Evolutionary conservation across 2,888 invertebrate genomes (phyloP).

Genomic region (Spodoptera littoralis): DNA sequence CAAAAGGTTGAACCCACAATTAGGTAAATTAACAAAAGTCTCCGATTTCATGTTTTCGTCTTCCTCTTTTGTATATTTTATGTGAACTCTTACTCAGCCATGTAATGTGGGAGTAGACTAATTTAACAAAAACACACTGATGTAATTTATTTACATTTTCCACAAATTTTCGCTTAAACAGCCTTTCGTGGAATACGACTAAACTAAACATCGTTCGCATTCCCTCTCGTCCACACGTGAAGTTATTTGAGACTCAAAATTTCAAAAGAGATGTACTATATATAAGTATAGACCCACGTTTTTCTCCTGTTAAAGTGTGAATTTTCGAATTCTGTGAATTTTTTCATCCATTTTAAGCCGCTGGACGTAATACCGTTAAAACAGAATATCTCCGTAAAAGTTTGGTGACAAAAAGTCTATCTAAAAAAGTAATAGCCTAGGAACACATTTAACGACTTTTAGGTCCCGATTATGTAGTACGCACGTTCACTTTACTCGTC

Average conservation of each 20-base stretch:
- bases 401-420: neutral
- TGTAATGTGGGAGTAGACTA: too few relatives aligned
- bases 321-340: neutral
- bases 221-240: neutral
- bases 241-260: neutral
- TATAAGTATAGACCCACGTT: too few relatives aligned
- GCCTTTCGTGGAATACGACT: neutral
- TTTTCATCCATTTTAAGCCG: neutral
- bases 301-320: too few relatives aligned
- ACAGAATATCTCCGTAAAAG: neutral
- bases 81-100: neutral
- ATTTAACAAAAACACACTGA: too few relatives aligned
- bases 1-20: conserved; percentile 19
- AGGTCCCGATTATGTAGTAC: neutral
- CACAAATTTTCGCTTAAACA: neutral
- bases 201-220: neutral
- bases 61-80: neutral
- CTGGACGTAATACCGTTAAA: neutral
- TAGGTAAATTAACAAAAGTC: conserved; percentile 11
- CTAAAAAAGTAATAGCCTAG: conserved; percentile 2
- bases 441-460: conserved; percentile 12
- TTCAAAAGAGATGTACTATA: too few relatives aligned
- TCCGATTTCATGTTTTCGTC: conserved; percentile 1
- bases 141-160: conserved; percentile 4
- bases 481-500: conserved; percentile 1